phyloP scores from a whole-genome alignment of 2,113 vertebrate genomes.

The Caranx melampygus region DNA sequence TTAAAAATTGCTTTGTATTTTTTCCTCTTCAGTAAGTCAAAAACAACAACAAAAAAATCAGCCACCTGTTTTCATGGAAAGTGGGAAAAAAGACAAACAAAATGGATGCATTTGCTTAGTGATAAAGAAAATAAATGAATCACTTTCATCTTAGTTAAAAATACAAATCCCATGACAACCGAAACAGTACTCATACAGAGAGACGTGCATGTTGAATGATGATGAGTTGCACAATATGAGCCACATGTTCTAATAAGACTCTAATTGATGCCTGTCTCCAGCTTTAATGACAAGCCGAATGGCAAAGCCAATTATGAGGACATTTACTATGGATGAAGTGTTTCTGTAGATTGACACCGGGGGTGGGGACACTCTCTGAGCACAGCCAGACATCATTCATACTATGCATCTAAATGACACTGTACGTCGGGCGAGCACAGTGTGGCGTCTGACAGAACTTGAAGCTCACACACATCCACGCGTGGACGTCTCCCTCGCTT shows the following conservation, averaged over 20 bases:
- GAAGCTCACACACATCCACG: conserved; percentile 42
- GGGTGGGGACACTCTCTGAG: conserved; percentile 37
- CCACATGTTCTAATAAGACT: conserved; percentile 32
- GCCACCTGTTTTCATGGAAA: neutral
- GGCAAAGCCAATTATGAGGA: conserved; percentile 60
- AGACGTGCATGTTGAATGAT: neutral
- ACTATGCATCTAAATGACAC: conserved; percentile 68
- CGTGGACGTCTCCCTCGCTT: conserved; percentile 38
- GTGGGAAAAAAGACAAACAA: neutral
- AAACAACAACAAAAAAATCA: too few species aligned
- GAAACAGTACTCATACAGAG: neutral
- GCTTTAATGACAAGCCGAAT: conserved; percentile 46
- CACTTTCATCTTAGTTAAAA: neutral
- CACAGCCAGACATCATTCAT: conserved; percentile 59
- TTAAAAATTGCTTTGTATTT: too few species aligned
- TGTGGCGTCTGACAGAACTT: conserved; percentile 57
- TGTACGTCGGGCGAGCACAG: conserved; percentile 56
- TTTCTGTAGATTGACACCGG: conserved; percentile 44
- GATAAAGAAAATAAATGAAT: too few species aligned
- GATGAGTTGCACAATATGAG: neutral
- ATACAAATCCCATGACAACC: neutral
- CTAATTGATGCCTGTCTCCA: conserved; percentile 41
- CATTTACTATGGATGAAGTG: conserved; percentile 32
- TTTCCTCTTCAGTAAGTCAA: too few species aligned
- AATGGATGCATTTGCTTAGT: neutral